Evolutionary conservation across 2,797 vertebrate species (phyloP).

Genomic region (Urophycis tenuis): DNA sequence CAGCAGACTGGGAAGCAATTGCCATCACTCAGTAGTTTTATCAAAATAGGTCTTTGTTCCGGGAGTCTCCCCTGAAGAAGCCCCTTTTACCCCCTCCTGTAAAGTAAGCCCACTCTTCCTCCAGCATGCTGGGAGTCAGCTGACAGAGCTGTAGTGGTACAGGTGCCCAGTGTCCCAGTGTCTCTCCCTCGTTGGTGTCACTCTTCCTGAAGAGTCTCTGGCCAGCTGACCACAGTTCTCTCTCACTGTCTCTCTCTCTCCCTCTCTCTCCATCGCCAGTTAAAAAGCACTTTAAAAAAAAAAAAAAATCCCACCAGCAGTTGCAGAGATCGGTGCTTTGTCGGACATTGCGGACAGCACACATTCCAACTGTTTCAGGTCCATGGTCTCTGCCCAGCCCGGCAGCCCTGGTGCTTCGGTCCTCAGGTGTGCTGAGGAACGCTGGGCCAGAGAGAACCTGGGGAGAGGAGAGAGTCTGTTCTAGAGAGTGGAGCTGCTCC

Average conservation of each 20-base stretch:
- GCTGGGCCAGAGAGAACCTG: conserved; percentile 18
- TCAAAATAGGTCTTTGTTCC: not conserved
- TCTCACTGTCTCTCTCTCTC: conserved; percentile 33
- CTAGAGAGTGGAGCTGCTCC: not conserved
- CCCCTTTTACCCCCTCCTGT: not conserved
- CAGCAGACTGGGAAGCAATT: not conserved
- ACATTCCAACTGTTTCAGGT: conserved; percentile 20
- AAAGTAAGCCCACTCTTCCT: conserved; percentile 6
- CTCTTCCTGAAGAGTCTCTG: conserved; percentile 25
- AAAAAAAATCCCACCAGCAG: conserved; percentile 36
- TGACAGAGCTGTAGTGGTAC: not conserved
- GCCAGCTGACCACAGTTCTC: conserved; percentile 15
- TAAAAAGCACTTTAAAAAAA: conserved; percentile 33
- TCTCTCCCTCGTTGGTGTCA: conserved; percentile 19
- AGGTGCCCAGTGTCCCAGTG: conserved; percentile 10
- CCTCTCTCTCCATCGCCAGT: conserved; percentile 39
- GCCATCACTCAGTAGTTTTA: not conserved
- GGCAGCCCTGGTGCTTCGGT: conserved; percentile 3
- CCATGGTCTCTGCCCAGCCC: conserved; percentile 1
- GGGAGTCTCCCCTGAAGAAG: conserved; percentile 1
- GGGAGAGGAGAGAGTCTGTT: not conserved
- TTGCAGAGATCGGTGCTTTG: conserved; percentile 23
- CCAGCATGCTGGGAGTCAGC: conserved; percentile 1
- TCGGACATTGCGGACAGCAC: conserved; percentile 14
- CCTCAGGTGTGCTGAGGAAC: not conserved